Evolutionary conservation across 2,888 invertebrate genomes (phyloP), one percentile per base, ranked within the genome.

Genomic region (Ametastegia equiseti): DNA sequence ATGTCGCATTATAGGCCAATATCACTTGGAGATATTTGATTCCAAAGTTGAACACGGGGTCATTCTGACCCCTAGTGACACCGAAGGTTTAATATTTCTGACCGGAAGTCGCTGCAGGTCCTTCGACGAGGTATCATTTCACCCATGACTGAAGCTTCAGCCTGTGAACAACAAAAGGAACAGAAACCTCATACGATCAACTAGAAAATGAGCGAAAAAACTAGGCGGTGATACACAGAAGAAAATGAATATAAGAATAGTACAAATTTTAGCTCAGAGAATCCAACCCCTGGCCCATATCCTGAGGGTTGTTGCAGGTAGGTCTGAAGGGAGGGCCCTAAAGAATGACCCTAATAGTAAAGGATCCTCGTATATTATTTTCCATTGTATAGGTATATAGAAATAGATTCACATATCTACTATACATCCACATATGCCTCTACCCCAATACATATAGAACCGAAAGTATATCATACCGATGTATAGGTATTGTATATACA

Each of bases 341-440:
- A 84, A 86, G 83, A 84, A 82, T 83, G 82, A 78, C 67, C 75
- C 50, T 81, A 82, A 85, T 83, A 83, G 81, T n/a, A 83, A 83
- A 82, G 81, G 81, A 81, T 83, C 54, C 85, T 86, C 86, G 85
- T 86, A 87, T 87, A 86, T 87, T 86, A 86, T 86, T 85, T 84
- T 84, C 84, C 85, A 86, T 86, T 84, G 84, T 85, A 82, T 83
- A 71, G 19, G 50, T 47, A 7, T 30, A 65, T 33, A 11, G n/a
- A 23, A 11, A 78, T 60, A 39, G 30, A 63, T 60, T 78, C 60
- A 63, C 33, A 23, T 39, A 75, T 39, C 69, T 42, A 39, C 11
- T n/a, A n/a, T n/a, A n/a, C n/a, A n/a, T n/a, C n/a, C n/a, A n/a
- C n/a, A n/a, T n/a, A n/a, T n/a, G n/a, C n/a, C n/a, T n/a, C n/a